Evolutionary conservation across 2,797 vertebrate genomes (phyloP), one percentile per base, ranked within the genome.

Genomic region (Sebastes minor): DNA sequence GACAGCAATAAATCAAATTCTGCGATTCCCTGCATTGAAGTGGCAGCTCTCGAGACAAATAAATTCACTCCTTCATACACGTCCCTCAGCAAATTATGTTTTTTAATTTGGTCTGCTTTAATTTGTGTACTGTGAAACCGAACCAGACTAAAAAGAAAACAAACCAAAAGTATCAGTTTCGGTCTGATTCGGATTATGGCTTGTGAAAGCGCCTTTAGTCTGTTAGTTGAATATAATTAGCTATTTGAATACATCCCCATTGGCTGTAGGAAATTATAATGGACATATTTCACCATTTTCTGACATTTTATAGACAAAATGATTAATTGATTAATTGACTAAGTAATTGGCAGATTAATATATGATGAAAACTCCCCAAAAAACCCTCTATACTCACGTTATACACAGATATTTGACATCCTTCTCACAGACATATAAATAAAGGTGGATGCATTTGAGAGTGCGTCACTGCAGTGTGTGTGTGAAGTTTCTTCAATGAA

Each of bases 401-500:
- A 46, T 18, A 84, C 42, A 35, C 8, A 55, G 52, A 55, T 67
- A 38, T 84, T 65, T 66, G 13, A 63, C 63, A 62, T 66, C 27
- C 38, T 49, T 78, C 73, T 35, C 6, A 76, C 4, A 74, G 33
- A 72, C 38, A 30, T 30, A 65, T 53, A 55, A 55, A 61, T 30
- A 81, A 69, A 69, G 20, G 12, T 32, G 28, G 6, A 27, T 55
- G 32, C 11, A 62, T 85, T 55, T 60, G 28, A 66, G 22, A 46
- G 32, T 55, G 27, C 1, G 1, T 82, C 25, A 78, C 23, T 66
- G 57, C 27, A 1, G 27, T 49, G 60, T 70, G 22, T 74, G 55
- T 75, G 22, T n/a, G n/a, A 82, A 71, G 4, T 62, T 73, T 65
- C 9, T 82, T 81, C 35, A 76, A 35, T 62, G 62, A 35, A 59